These are phyloP conservation scores for Vesta saturnalis DNA, from an alignment of 2,888 invertebrate species.

Conservation along the genomic window DNA sequence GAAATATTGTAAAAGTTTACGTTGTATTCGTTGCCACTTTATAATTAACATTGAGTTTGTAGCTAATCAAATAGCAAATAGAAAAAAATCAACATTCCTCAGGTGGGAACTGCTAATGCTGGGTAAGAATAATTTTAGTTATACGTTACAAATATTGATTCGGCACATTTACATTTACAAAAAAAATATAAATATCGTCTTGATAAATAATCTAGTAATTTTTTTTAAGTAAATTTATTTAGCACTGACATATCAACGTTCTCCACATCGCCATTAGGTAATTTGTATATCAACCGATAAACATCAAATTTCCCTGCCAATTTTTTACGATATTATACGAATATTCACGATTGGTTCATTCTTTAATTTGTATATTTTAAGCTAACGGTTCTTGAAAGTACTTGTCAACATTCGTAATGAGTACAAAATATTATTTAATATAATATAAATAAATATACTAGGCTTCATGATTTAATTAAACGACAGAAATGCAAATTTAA, in stretches of 20 bases:
- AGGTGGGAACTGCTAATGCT: conserved; percentile 64
- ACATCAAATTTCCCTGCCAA: conserved; percentile 46
- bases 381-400: background rate
- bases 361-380: background rate
- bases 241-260: conserved; percentile 51
- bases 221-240: conserved; percentile 43
- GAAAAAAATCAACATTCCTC: conserved; percentile 71
- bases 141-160: background rate
- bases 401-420: background rate
- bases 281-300: conserved; percentile 17
- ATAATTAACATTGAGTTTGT: conserved; percentile 41
- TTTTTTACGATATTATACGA: conserved; percentile 19
- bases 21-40: conserved; percentile 35
- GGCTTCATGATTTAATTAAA: no score
- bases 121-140: conserved; percentile 2
- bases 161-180: background rate
- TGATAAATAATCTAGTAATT: conserved; percentile 1
- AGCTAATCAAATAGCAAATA: conserved; percentile 71
- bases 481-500: background rate
- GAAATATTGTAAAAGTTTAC: conserved; percentile 27
- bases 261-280: conserved; percentile 52
- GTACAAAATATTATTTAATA: background rate
- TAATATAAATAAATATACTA: background rate
- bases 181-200: background rate
- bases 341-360: conserved; percentile 17